Evolutionary conservation across 64 coral and sea anemone genomes (phyloP).

Genomic region (Dendrophyllia cribrosa): DNA sequence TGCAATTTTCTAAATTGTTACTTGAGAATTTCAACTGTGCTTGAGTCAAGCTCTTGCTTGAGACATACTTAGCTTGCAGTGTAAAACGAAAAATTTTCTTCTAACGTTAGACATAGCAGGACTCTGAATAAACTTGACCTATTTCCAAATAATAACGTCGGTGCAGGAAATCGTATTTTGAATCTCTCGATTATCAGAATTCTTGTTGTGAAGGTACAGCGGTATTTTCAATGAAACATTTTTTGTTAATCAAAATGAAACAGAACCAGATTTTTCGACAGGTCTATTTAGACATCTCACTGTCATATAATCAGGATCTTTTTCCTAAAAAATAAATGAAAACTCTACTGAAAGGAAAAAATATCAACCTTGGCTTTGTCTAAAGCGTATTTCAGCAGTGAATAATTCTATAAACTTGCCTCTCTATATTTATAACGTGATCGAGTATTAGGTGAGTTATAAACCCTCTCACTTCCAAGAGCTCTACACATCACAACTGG

Average conservation of each 20-base stretch:
- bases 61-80: too few species aligned
- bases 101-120: not conserved
- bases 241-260: too few species aligned
- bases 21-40: too few species aligned
- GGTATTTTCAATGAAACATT: not conserved
- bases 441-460: not conserved
- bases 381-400: not conserved
- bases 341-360: not conserved
- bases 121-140: not conserved
- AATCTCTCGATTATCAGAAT: not conserved
- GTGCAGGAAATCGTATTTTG: not conserved
- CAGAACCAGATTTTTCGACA: too few species aligned
- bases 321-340: not conserved
- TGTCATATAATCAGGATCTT: not conserved
- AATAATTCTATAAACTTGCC: constrained; percentile 5
- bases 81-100: not conserved
- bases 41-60: too few species aligned
- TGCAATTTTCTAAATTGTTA: too few species aligned
- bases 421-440: constrained; percentile 1
- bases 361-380: not conserved
- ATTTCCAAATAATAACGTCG: not conserved
- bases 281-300: not conserved
- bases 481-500: too few species aligned
- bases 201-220: not conserved
- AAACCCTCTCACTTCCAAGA: too few species aligned